Base-by-base conservation (phyloP, 2,797 vertebrate genomes). In the Gallirallus australis region DNA sequence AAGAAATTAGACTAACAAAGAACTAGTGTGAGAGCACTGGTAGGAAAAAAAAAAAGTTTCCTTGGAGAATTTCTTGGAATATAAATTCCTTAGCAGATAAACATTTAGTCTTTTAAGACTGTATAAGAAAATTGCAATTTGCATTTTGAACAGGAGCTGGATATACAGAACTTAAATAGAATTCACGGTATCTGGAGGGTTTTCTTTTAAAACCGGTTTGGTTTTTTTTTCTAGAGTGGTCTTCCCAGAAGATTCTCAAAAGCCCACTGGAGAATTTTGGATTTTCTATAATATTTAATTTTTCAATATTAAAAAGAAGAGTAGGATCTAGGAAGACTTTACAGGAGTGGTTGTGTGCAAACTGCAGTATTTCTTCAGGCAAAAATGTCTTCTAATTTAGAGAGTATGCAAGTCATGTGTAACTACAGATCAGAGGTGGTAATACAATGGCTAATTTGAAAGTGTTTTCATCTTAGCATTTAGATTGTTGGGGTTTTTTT, bases 321-420 rank as follows among this genome's bases (percentile, higher is more conserved):
- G 21, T 28, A 75, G 30, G 23, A 33, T 57, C 31, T 57, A 42
- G 57, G 19, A 72, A 71, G 68, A 71, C 64, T 31, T 73, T 71
- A 42, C 4, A 63, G 39, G 33, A 61, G 3, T 1, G 2, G 85
- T 94, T 89, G 48, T 59, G 23, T 57, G 45, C 19, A 31, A 82
- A 28, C 16, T 27, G 15, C 27, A 14, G 3, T 82, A n/a, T 70
- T 88, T 92, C 37, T 77, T 86, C 8, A 31, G 54, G 54, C 19
- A 56, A 17, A 71, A 75, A 63, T 20, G 6, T 63, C 28, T 20
- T 57, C 57, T 47, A 1, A 68, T 35, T 12, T 5, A 5, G 1
- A 35, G 2, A 85, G 1, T 15, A 4, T 39, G 6, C 50, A 45
- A 7, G 35, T 69, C 1, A 1, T 21, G 2, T 50, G 4, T 52